phyloP scores from a whole-genome alignment of 2,113 vertebrate genomes.

The Caretta caretta region DNA sequence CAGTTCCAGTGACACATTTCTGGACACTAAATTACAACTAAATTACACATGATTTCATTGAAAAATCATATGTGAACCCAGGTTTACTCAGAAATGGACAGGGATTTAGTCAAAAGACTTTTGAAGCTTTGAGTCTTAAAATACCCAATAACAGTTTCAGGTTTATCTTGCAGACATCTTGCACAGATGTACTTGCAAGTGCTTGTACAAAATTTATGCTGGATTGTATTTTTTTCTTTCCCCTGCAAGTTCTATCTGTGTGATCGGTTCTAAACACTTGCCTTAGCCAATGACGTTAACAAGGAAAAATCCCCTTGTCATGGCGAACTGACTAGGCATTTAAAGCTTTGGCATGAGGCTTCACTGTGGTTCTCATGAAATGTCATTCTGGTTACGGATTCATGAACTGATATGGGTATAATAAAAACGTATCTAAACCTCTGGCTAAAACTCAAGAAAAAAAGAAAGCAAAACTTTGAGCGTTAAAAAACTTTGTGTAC shows the following conservation, averaged over 20 bases:
- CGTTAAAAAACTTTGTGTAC: not conserved
- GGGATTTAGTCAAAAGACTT: slow-evolving; percentile 29
- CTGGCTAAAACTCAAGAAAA: not conserved
- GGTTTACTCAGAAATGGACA: not conserved
- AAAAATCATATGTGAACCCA: not conserved
- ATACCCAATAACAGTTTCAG: not conserved
- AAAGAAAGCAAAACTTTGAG: rapidly evolving
- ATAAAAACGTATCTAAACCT: not conserved
- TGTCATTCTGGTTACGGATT: not conserved
- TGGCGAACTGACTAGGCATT: not conserved
- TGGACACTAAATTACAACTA: not conserved
- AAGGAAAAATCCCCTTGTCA: not conserved
- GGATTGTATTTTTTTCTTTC: slow-evolving; percentile 55
- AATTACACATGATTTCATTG: not conserved
- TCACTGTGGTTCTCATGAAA: not conserved
- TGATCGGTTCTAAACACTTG: slow-evolving; percentile 49
- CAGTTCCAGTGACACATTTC: not conserved
- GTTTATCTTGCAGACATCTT: not conserved
- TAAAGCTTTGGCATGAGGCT: not conserved
- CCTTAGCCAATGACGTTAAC: slow-evolving; percentile 44
- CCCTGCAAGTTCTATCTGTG: slow-evolving; percentile 30
- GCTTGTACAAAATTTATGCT: not conserved
- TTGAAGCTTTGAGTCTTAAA: not conserved
- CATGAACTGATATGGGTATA: not conserved
- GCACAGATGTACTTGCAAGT: not conserved